These are phyloP conservation scores for Melanotaenia boesemani DNA, from an alignment of 2,797 vertebrate genomes.

Conservation along the genomic window DNA sequence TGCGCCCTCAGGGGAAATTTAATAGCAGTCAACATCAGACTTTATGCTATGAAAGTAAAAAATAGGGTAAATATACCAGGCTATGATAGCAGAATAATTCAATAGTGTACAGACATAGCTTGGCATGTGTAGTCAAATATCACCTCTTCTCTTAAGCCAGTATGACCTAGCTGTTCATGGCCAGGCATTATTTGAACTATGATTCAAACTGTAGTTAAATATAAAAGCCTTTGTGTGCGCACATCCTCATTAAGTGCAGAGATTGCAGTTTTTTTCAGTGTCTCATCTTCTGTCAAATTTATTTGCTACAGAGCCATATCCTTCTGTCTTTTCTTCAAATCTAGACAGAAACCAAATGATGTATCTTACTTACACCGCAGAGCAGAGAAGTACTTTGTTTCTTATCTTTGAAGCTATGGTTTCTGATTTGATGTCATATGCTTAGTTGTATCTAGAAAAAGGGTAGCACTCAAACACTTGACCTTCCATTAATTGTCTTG, in stretches of 20 bases:
- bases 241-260: slow-evolving; percentile 47
- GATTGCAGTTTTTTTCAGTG: slow-evolving; percentile 33
- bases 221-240: slow-evolving; percentile 34
- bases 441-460: slow-evolving; percentile 71
- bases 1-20: slow-evolving; percentile 80
- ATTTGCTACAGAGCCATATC: slow-evolving; percentile 55
- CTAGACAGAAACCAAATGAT: slow-evolving; percentile 59
- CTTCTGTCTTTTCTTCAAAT: slow-evolving; percentile 47
- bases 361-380: slow-evolving; percentile 36
- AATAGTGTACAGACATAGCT: slow-evolving; percentile 30
- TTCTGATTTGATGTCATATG: slow-evolving; percentile 65
- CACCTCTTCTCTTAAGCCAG: slow-evolving; percentile 38
- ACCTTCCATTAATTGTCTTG: slow-evolving; percentile 82
- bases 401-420: slow-evolving; percentile 42
- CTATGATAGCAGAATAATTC: slow-evolving; percentile 66
- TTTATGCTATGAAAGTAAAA: slow-evolving; percentile 73
- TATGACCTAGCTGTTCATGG: slow-evolving; percentile 32
- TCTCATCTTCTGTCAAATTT: slow-evolving; percentile 53
- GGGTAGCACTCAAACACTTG: slow-evolving; percentile 75
- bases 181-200: slow-evolving; percentile 64
- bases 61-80: slow-evolving; percentile 75
- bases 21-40: slow-evolving; percentile 83
- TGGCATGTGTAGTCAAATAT: slow-evolving; percentile 36
- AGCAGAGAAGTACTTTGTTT: slow-evolving; percentile 62
- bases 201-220: slow-evolving; percentile 58